These are phyloP conservation scores for Pachyuromys duprasi DNA, from an alignment of 2,797 vertebrate genomes.

Conservation along the genomic window DNA sequence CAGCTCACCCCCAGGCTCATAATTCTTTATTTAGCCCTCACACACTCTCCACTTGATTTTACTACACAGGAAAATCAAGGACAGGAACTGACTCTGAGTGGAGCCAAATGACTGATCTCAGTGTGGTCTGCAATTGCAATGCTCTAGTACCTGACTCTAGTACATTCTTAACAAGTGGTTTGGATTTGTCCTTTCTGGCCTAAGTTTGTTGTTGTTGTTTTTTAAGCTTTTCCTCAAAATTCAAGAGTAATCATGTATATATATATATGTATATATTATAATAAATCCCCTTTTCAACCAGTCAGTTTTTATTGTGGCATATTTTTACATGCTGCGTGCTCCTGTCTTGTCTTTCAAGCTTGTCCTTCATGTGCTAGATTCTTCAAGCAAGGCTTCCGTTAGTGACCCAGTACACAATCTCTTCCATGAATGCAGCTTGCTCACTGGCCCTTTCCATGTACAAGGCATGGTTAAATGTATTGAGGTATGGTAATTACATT, in stretches of 20 bases:
- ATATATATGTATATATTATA: slow-evolving; percentile 16
- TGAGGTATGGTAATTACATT: neutral
- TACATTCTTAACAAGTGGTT: neutral
- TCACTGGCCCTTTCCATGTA: neutral
- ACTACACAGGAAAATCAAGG: neutral
- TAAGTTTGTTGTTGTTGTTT: neutral
- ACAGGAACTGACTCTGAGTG: neutral
- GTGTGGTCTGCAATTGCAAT: neutral
- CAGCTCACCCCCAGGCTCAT: neutral
- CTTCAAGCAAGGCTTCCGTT: neutral
- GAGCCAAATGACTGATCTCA: neutral
- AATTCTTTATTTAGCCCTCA: neutral
- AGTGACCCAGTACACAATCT: neutral
- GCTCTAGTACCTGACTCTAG: neutral
- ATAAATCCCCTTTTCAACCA: neutral
- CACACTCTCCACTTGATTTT: neutral
- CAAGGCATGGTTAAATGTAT: neutral
- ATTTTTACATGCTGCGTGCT: neutral
- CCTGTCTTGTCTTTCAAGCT: neutral
- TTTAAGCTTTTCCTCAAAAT: neutral
- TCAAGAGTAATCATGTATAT: neutral
- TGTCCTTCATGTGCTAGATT: neutral
- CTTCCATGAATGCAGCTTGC: neutral
- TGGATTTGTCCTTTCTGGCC: neutral
- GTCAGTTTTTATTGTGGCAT: slow-evolving; percentile 3